Evolutionary conservation across 2,797 vertebrate genomes (phyloP).

Genomic region (Clarias platycephalus): DNA sequence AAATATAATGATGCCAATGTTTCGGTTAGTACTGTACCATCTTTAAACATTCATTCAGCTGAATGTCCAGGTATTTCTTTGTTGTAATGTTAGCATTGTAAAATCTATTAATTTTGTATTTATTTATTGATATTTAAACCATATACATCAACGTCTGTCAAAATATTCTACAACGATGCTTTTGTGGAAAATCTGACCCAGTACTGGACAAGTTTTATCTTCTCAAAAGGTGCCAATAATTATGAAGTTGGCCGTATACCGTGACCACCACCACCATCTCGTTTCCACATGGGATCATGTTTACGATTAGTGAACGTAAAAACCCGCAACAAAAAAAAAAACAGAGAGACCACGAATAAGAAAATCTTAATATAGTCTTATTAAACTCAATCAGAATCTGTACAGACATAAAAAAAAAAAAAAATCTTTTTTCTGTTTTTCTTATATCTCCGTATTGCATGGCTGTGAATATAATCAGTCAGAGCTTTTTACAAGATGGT

Average conservation of each 20-base stretch:
- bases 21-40: too few relatives aligned
- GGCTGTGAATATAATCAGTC: constrained; percentile 62
- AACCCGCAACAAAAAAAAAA: background rate
- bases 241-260: background rate
- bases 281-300: background rate
- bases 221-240: background rate
- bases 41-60: background rate
- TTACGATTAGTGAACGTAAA: background rate
- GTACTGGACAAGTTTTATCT: background rate
- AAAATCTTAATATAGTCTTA: constrained; percentile 72
- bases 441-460: constrained; percentile 83
- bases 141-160: background rate
- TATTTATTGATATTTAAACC: background rate
- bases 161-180: background rate
- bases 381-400: constrained; percentile 93
- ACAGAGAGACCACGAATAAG: constrained; percentile 18
- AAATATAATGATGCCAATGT: background rate
- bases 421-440: constrained; percentile 78
- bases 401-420: constrained; percentile 78
- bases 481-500: constrained; percentile 37
- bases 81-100: background rate
- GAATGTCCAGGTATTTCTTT: background rate
- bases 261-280: background rate
- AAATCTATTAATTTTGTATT: background rate
- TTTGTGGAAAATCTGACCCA: background rate